Evolutionary conservation across 2,113 vertebrate genomes (phyloP), one percentile per base, ranked within the genome.

Genomic region (Charina bottae): DNA sequence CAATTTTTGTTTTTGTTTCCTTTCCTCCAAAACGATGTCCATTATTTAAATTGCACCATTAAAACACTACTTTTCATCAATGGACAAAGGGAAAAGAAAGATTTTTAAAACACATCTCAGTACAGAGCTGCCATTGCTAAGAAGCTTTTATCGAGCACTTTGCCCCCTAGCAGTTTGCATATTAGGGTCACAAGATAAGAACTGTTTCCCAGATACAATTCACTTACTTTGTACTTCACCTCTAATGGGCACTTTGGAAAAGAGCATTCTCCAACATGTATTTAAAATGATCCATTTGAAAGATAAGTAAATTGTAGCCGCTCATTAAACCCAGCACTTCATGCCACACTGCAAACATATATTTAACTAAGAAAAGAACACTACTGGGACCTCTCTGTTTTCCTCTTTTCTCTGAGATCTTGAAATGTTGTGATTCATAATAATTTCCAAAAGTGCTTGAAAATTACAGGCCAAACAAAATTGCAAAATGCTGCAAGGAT

Each of bases 241-340:
- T 96, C 94, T 95, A 96, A 96, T 97, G 96, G 96, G 93, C 97
- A 95, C 95, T 95, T 97, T 95, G 94, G 93, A 92, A 91, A 97
- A 97, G 97, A 97, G 96, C 94, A 83, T 78, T 96, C 97, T 96
- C 97, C 96, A 97, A 95, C 85, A 4, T 64, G 94, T 94, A 95
- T 96, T 97, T 97, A 96, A 97, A 97, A 94, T n/a, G 96, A 97
- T 96, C 94, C 95, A 92, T 94, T 97, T 94, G 90, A 95, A 97
- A 97, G 97, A 97, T 97, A 97, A 97, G 96, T 95, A 93, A 96
- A 96, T 95, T 93, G 90, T 88, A 94, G 95, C 95, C 96, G 93
- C 96, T 98, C 96, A 94, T 96, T 95, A 94, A 93, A 95, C 12
- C 84, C 93, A 58, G 90, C 91, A 89, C 93, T 96, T 95, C 93